Conservation (phyloP, 2,113 vertebrate genomes). For the Otocyon megalotis region DNA sequence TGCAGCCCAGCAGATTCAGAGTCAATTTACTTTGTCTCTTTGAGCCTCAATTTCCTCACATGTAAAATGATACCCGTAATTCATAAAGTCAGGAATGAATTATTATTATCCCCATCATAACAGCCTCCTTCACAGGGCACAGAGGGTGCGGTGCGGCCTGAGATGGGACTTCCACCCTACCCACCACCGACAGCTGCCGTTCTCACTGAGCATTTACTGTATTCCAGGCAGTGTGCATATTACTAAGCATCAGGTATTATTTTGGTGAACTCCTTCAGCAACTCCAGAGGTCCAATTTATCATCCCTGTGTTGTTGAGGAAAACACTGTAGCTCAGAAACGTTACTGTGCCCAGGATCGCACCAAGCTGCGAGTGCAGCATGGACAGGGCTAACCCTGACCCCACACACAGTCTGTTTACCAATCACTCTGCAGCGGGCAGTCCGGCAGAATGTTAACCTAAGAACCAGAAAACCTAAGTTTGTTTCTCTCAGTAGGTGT, state of each 20-base stretch:
- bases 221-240: not conserved
- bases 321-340: not conserved
- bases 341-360: not conserved
- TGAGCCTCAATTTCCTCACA: conserved; percentile 8
- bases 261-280: not conserved
- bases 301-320: not conserved
- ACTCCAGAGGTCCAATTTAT: not conserved
- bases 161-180: not conserved
- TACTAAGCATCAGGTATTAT: not conserved
- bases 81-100: not conserved
- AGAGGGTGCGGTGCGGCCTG: not conserved
- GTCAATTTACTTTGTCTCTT: not conserved
- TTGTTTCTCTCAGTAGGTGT: not conserved
- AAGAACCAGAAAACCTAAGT: not conserved
- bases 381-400: not conserved
- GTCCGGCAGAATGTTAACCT: not conserved
- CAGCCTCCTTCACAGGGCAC: not conserved
- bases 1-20: not conserved
- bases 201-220: not conserved
- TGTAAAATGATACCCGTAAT: not conserved
- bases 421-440: not conserved
- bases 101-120: not conserved
- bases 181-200: not conserved
- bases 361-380: not conserved
- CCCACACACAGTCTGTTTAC: not conserved